phyloP scores from a whole-genome alignment of 2,888 invertebrate genomes.

The Nasonia oneida region DNA sequence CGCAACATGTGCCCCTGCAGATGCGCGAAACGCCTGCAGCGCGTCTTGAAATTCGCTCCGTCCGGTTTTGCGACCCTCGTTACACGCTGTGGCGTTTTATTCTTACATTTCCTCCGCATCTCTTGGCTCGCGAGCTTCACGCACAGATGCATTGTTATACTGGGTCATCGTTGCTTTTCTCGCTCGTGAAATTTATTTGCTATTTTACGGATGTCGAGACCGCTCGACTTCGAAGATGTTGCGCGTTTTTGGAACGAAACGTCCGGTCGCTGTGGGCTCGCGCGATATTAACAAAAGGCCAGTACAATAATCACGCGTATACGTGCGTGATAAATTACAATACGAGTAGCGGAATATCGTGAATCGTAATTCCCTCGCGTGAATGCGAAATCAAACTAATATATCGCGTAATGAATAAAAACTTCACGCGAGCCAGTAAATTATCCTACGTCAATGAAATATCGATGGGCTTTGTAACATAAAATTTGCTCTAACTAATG shows the following conservation, averaged over 20 bases:
- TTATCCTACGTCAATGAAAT: constrained; percentile 39
- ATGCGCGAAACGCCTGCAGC: constrained; percentile 40
- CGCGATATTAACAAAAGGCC: not conserved
- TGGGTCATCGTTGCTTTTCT: not conserved
- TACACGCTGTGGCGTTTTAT: not conserved
- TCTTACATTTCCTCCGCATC: not conserved
- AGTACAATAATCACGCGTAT: constrained; percentile 7
- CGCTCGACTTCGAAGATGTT: not conserved
- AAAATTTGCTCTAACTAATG: not conserved
- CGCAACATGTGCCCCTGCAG: constrained; percentile 37
- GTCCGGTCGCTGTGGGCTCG: not conserved
- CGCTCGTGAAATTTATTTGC: not conserved
- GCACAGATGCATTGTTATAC: constrained; percentile 5
- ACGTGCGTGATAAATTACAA: constrained; percentile 4
- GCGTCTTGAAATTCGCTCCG: not conserved
- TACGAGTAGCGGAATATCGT: not conserved
- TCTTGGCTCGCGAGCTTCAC: not conserved
- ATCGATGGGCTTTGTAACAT: constrained; percentile 7
- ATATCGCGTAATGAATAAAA: constrained; percentile 27
- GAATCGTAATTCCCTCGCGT: constrained; percentile 38
- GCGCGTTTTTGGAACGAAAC: not conserved
- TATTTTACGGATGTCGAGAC: not conserved
- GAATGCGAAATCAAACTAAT: constrained; percentile 42
- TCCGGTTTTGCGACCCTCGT: not conserved
- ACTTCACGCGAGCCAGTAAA: constrained; percentile 26